A percentile compares a stretch with the other conserved stretches of the same genome.
Evolutionary conservation across 2,113 vertebrate species (phyloP).

Genomic region (Blennius ocellaris): DNA sequence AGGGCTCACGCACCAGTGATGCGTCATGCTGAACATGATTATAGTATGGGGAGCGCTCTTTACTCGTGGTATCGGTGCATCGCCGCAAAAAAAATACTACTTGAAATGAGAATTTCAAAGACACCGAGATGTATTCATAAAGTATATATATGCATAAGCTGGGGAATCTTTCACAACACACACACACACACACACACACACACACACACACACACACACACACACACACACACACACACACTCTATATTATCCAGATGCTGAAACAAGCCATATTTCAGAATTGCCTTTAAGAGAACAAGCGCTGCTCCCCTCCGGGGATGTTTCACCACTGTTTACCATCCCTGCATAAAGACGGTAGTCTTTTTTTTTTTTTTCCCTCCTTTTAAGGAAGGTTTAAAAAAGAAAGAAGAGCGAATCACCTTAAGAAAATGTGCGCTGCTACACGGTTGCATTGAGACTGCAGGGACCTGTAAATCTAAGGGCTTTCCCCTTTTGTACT

Average conservation of each 20-base stretch:
- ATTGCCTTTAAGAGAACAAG: slow-evolving; percentile 58
- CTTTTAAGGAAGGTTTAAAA: not conserved
- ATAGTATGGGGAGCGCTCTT: too few relatives aligned
- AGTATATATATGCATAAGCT: too few relatives aligned
- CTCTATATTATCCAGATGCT: slow-evolving; percentile 37
- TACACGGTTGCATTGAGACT: slow-evolving; percentile 66
- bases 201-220: too few relatives aligned
- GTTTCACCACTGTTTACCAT: slow-evolving; percentile 38
- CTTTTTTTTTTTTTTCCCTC: slow-evolving; percentile 21
- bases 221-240: too few relatives aligned
- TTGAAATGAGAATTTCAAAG: too few relatives aligned
- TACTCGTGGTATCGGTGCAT: too few relatives aligned
- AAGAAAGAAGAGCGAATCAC: not conserved
- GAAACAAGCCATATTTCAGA: slow-evolving; percentile 66
- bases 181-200: not conserved
- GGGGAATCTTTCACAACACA: too few relatives aligned
- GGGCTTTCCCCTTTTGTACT: slow-evolving; percentile 76
- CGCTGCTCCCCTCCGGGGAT: slow-evolving; percentile 57
- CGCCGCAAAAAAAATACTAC: too few relatives aligned
- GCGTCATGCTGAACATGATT: too few relatives aligned
- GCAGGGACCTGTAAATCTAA: slow-evolving; percentile 75
- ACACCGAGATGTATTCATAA: too few relatives aligned
- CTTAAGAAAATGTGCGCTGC: slow-evolving; percentile 50
- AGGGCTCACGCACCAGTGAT: too few relatives aligned
- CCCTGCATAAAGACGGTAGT: slow-evolving; percentile 15